A percentile compares a stretch with the other conserved stretches of the same genome.
phyloP scores from a whole-genome alignment of 2,888 invertebrate genomes.

The Trachelus iudaicus region DNA sequence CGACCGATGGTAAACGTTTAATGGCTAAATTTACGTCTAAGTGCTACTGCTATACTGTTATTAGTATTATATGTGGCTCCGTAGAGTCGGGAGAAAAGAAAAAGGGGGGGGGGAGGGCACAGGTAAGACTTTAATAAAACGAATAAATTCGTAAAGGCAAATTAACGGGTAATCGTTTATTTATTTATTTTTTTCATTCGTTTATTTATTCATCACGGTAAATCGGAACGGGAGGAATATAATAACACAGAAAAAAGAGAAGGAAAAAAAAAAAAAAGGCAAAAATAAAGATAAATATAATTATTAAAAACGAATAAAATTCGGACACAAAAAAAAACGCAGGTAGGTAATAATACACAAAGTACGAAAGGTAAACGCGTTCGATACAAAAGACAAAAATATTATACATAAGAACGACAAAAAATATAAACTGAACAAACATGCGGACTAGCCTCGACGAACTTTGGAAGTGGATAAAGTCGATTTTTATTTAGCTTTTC shows the following conservation, averaged over 20 bases:
- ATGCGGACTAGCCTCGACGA: constrained; percentile 58
- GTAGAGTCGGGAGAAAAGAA: neutral
- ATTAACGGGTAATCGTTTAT: neutral
- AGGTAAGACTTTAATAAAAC: neutral
- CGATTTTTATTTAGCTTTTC: neutral
- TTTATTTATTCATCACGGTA: neutral
- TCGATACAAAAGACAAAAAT: neutral
- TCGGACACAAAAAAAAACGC: neutral
- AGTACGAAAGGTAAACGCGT: neutral
- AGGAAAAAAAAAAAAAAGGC: neutral
- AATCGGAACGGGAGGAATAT: neutral
- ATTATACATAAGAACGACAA: neutral
- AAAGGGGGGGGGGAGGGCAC: too few species aligned
- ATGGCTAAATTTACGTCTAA: neutral
- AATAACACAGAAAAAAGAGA: constrained; percentile 11
- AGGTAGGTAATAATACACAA: neutral
- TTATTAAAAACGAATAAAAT: constrained; percentile 1
- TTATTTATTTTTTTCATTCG: neutral
- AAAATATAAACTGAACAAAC: constrained; percentile 17
- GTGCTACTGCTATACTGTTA: neutral
- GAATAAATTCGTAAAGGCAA: neutral
- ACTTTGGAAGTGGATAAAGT: constrained; percentile 47
- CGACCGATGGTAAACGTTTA: neutral
- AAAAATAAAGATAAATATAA: constrained; percentile 5
- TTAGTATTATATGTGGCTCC: neutral